Evolutionary conservation across 1,140 invertebrate species (phyloP), one percentile per base, ranked within the genome.

Genomic region (Ectropis grisescens): DNA sequence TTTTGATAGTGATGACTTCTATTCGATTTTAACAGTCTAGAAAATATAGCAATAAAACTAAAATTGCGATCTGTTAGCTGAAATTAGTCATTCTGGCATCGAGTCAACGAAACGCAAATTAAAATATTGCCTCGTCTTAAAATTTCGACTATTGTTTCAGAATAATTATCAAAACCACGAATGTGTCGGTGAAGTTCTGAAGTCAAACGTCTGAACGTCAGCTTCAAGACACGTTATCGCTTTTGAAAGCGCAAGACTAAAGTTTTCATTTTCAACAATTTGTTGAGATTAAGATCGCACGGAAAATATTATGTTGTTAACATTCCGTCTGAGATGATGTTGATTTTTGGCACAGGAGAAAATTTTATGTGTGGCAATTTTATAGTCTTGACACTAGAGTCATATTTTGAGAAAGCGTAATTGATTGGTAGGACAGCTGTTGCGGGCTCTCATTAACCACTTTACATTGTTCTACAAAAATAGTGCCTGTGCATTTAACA

Each of bases 251-350:
- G 33, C 47, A 43, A 41, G 46, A 68, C 65, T 60, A 61, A 69
- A 58, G 70, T 56, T 60, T 65, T 67, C 53, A 78, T 70, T 66
- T 69, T 59, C 49, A 64, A 46, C 69, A 61, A 78, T 78, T 71
- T 76, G 67, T 66, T 60, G 49, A 68, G 60, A 72, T 72, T 71
- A 69, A 71, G 50, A 75, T 49, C 49, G 47, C 56, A 41, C 64
- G 59, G 62, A 67, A 71, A 66, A 69, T 79, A 72, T 78, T 65
- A 55, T 71, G 64, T 71, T 75, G 48, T 74, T 72, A 71, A 65
- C 66, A 79, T 79, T 75, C 70, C 58, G 36, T 35, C 40, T 27
- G 60, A 41, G 50, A 56, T 58, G 61, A 61, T 58, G 56, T 66
- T 66, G 66, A 61, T 45, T 65, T 70, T 75, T 69, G 70, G 66